A percentile compares a stretch with the other conserved stretches of the same genome.
These are phyloP conservation scores for Xenentodon cancila DNA, from an alignment of 2,797 vertebrate genomes.

Conservation along the genomic window DNA sequence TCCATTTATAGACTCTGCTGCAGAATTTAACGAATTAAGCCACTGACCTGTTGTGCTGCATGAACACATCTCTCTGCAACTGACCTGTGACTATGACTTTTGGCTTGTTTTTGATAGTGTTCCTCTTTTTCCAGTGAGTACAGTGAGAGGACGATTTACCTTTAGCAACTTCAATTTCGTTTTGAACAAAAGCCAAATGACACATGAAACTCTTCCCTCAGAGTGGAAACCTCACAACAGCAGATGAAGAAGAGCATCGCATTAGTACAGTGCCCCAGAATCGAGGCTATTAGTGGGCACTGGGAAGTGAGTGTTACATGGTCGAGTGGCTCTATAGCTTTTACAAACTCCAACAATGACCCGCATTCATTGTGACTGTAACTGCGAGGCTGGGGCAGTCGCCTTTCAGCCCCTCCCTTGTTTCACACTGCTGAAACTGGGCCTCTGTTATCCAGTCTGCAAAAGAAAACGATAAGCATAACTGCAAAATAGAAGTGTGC, in stretches of 20 bases:
- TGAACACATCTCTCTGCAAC: constrained; percentile 15
- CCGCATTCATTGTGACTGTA: constrained; percentile 68
- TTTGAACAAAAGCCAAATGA: constrained; percentile 64
- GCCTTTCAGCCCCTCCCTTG: constrained; percentile 48
- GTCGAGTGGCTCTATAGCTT: constrained; percentile 76
- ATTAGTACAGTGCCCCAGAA: constrained; percentile 54
- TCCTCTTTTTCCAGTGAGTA: constrained; percentile 14
- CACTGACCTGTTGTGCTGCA: constrained; percentile 13
- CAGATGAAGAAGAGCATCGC: constrained; percentile 59
- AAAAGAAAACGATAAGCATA: constrained; percentile 2
- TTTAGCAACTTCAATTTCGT: constrained; percentile 42
- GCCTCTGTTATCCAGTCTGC: constrained; percentile 35
- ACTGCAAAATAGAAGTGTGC: no score
- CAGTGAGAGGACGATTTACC: constrained; percentile 37
- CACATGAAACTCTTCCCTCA: constrained; percentile 56
- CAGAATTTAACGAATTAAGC: neutral
- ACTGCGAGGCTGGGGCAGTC: constrained; percentile 49
- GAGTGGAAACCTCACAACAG: constrained; percentile 42
- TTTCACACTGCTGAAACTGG: constrained; percentile 50
- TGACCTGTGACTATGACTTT: constrained; percentile 13
- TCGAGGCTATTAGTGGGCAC: constrained; percentile 73
- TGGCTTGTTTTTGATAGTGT: constrained; percentile 25
- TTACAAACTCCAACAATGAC: constrained; percentile 74
- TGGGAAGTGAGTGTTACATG: constrained; percentile 67
- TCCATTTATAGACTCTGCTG: neutral